Evolutionary conservation across 2,888 invertebrate genomes (phyloP).

Genomic region (Theodoxus fluviatilis): DNA sequence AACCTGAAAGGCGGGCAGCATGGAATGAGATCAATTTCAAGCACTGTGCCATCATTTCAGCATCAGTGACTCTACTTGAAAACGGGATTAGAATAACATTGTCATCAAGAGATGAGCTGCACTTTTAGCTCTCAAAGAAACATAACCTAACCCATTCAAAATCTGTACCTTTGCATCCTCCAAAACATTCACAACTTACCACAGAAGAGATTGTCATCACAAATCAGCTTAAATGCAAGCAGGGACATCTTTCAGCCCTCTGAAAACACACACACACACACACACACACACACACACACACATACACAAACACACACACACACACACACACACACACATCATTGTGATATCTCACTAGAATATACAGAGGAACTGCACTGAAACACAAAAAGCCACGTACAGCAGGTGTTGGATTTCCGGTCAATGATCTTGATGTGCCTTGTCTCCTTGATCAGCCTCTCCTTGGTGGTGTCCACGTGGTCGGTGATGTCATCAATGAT

Average conservation of each 20-base stretch:
- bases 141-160: not conserved
- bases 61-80: not conserved
- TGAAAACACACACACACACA: not conserved
- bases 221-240: not conserved
- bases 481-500: slow-evolving; percentile 79
- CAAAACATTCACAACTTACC: not conserved
- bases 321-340: not conserved
- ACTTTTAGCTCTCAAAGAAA: not conserved
- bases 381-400: slow-evolving; percentile 64
- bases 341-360: not conserved
- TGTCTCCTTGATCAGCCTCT: slow-evolving; percentile 75
- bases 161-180: not conserved
- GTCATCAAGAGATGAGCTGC: not conserved
- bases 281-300: not conserved
- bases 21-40: not conserved
- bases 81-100: not conserved
- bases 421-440: slow-evolving; percentile 73
- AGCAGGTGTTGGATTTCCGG: slow-evolving; percentile 76
- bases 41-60: not conserved
- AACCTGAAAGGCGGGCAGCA: slow-evolving; percentile 66
- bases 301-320: not conserved
- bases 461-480: slow-evolving; percentile 76
- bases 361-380: slow-evolving; percentile 3
- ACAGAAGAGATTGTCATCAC: not conserved
- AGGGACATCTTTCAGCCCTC: not conserved